phyloP scores from a whole-genome alignment of 1,140 invertebrate genomes.

The Acyrthosiphon pisum region DNA sequence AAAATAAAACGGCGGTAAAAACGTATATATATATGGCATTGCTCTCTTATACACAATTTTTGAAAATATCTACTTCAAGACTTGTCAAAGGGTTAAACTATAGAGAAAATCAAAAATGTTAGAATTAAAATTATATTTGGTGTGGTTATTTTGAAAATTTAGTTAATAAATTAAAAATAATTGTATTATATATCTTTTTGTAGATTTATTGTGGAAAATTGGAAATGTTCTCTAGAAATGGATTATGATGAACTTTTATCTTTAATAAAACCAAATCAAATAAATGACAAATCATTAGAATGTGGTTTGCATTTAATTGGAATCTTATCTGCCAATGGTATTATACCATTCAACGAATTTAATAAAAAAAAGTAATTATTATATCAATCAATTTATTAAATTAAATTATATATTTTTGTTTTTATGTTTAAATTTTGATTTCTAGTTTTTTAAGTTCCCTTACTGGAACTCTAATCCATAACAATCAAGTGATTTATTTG shows the following conservation, averaged over 20 bases:
- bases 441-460: neutral
- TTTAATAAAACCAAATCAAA: slow-evolving; percentile 3
- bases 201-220: slow-evolving; percentile 35
- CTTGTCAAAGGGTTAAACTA: too few relatives aligned
- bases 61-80: too few relatives aligned
- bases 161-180: neutral
- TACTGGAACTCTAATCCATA: neutral
- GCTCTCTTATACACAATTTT: too few relatives aligned
- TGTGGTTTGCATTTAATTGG: slow-evolving; percentile 33
- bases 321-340: slow-evolving; percentile 23
- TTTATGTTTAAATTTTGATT: neutral
- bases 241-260: slow-evolving; percentile 27
- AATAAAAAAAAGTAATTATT: neutral
- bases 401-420: neutral
- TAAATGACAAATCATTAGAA: neutral
- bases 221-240: slow-evolving; percentile 19
- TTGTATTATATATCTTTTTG: neutral
- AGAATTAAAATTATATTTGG: neutral
- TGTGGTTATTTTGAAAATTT: neutral
- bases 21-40: too few relatives aligned
- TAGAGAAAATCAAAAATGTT: neutral
- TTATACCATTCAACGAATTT: neutral
- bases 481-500: neutral
- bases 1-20: too few relatives aligned
- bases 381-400: neutral